phyloP scores from a whole-genome alignment of 2,797 vertebrate species.

The Valencia hispanica region DNA sequence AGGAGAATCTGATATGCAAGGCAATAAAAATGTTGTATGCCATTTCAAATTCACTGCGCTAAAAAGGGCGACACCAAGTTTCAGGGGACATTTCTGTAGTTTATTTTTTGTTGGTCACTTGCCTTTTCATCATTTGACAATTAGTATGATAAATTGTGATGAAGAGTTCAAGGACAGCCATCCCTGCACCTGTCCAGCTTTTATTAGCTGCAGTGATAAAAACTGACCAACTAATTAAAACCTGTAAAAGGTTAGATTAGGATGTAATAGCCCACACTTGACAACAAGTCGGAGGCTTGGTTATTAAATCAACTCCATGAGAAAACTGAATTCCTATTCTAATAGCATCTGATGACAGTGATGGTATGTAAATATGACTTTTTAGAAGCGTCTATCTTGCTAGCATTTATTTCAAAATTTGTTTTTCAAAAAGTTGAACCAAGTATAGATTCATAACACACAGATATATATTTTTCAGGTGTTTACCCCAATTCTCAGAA shows the following conservation, averaged over 20 bases:
- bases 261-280: not conserved
- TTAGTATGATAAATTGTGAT: not conserved
- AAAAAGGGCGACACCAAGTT: not conserved
- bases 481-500: not conserved
- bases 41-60: not conserved
- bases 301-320: not conserved
- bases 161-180: not conserved
- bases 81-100: not conserved
- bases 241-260: not conserved
- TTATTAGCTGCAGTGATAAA: conserved; percentile 1
- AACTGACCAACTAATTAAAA: not conserved
- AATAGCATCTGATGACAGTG: not conserved
- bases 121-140: not conserved
- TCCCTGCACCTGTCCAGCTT: not conserved
- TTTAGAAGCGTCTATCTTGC: not conserved
- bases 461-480: not conserved
- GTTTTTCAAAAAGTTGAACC: not conserved
- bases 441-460: not conserved
- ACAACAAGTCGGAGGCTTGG: not conserved
- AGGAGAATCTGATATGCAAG: not conserved
- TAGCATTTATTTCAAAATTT: not conserved
- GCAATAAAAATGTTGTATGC: not conserved
- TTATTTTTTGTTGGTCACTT: not conserved
- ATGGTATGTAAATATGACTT: not conserved
- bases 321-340: not conserved